phyloP scores from a whole-genome alignment of 2,113 vertebrate species.

The Epinephelus cyanopodus region DNA sequence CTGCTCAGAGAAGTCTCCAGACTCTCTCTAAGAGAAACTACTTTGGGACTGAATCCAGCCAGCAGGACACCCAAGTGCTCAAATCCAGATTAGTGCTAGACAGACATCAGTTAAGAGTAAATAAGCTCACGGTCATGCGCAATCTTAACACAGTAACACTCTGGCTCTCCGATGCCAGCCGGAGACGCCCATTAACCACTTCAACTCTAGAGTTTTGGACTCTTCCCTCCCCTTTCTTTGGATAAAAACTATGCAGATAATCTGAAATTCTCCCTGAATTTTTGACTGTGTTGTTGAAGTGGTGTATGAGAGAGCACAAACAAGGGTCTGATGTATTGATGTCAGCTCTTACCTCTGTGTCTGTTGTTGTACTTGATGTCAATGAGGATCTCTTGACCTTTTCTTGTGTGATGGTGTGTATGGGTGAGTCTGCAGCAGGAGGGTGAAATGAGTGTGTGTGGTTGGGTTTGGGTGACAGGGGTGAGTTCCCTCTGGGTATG shows the following conservation, averaged over 20 bases:
- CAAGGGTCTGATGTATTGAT: not conserved
- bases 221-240: not conserved
- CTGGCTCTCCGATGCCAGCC: not conserved
- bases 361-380: slow-evolving; percentile 61
- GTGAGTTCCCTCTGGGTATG: slow-evolving; percentile 33
- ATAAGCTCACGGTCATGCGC: not conserved
- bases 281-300: not conserved
- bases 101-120: not conserved
- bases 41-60: slow-evolving; percentile 11
- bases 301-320: not conserved
- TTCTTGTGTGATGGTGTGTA: slow-evolving; percentile 22
- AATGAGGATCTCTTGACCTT: slow-evolving; percentile 52
- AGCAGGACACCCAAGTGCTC: not conserved
- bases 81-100: slow-evolving; percentile 41
- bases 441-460: slow-evolving; percentile 10
- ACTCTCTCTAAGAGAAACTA: not conserved
- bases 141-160: slow-evolving; percentile 18
- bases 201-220: not conserved
- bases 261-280: not conserved
- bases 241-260: not conserved
- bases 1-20: slow-evolving; percentile 23
- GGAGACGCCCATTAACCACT: not conserved
- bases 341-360: slow-evolving; percentile 69
- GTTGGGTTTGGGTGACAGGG: slow-evolving; percentile 36
- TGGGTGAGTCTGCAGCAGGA: slow-evolving; percentile 29